Conservation (phyloP, 2,113 vertebrate species). For the Podarcis cretensis region DNA sequence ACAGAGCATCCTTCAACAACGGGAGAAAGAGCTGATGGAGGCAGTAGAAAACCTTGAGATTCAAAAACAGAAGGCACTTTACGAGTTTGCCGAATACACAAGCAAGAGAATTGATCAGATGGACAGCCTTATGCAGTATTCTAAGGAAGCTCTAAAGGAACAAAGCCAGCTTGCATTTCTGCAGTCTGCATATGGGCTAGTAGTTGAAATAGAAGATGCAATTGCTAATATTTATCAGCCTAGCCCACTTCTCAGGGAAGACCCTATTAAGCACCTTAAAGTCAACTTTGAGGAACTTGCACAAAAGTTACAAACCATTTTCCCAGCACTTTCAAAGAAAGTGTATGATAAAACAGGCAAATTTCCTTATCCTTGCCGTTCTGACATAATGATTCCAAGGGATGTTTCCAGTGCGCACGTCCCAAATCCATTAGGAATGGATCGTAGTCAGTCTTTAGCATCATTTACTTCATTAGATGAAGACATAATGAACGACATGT, state of each 20-base stretch:
- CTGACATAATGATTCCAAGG: constrained; percentile 63
- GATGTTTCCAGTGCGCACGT: constrained; percentile 55
- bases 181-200: constrained; percentile 67
- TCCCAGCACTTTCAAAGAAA: constrained; percentile 52
- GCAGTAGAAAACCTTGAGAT: constrained; percentile 70
- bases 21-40: constrained; percentile 70
- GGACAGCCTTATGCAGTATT: constrained; percentile 71
- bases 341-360: constrained; percentile 43
- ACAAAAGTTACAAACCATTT: constrained; percentile 55
- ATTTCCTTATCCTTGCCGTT: constrained; percentile 44
- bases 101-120: constrained; percentile 60
- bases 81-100: constrained; percentile 57
- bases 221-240: constrained; percentile 65
- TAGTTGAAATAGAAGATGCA: constrained; percentile 68
- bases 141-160: constrained; percentile 73
- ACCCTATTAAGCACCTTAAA: constrained; percentile 57
- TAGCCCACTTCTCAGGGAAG: constrained; percentile 58
- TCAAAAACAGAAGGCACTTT: constrained; percentile 67
- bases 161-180: constrained; percentile 69
- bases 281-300: constrained; percentile 64
- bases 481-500: constrained; percentile 20
- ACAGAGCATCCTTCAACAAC: constrained; percentile 59
- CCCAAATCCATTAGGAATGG: constrained; percentile 46
- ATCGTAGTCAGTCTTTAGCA: constrained; percentile 52
- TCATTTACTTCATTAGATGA: constrained; percentile 50